phyloP scores from a whole-genome alignment of 2,113 vertebrate genomes.

The Cygnus atratus region DNA sequence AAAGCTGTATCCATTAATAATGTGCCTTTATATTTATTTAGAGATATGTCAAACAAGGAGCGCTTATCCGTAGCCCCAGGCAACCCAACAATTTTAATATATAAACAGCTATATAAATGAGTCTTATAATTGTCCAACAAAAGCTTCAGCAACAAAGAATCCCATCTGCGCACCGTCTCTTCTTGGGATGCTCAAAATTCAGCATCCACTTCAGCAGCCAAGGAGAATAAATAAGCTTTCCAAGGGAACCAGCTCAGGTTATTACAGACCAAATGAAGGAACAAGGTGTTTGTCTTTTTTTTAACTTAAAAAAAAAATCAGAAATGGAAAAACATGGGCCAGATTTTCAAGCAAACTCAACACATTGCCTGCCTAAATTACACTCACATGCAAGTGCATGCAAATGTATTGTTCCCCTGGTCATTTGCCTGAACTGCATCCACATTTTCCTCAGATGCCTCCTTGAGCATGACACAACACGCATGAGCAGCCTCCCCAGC shows the following conservation, averaged over 20 bases:
- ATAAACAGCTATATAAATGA: constrained; percentile 53
- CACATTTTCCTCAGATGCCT: constrained; percentile 64
- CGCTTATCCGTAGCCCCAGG: constrained; percentile 45
- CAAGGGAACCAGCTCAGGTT: constrained; percentile 40
- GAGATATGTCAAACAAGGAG: constrained; percentile 57
- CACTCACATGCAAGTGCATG: constrained; percentile 39
- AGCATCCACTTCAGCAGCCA: constrained; percentile 18
- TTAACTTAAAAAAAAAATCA: background rate
- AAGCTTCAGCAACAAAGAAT: constrained; percentile 22
- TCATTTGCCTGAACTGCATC: constrained; percentile 49
- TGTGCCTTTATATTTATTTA: constrained; percentile 56
- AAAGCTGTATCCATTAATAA: constrained; percentile 65
- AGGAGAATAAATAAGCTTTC: constrained; percentile 49
- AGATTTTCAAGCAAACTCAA: constrained; percentile 51
- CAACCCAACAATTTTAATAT: constrained; percentile 60
- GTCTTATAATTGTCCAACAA: constrained; percentile 34
- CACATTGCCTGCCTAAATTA: background rate
- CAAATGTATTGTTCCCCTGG: constrained; percentile 4
- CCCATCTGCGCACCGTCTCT: background rate
- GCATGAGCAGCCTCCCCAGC: background rate
- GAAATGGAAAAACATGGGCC: constrained; percentile 27
- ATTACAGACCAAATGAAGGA: constrained; percentile 40
- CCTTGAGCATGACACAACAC: constrained; percentile 1
- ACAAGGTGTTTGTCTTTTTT: constrained; percentile 45
- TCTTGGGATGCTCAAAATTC: constrained; percentile 36